Base-by-base conservation (phyloP, 2,797 vertebrate genomes). In the Fringilla coelebs region DNA sequence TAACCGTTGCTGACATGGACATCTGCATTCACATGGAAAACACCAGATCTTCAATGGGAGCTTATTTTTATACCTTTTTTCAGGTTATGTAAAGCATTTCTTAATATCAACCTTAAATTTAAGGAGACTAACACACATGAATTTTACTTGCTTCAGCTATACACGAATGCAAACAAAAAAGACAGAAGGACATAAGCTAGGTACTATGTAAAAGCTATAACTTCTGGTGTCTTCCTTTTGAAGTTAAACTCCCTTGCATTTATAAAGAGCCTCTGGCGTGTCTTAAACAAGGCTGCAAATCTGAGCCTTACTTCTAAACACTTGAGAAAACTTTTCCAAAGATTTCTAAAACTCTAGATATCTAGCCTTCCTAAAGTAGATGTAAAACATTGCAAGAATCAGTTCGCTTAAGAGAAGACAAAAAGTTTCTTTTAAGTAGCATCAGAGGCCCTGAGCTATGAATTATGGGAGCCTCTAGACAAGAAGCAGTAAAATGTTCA, bases 21-120 rank as follows among this genome's bases (percentile, higher is more conserved):
- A 89, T 52, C 24, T 71, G 46, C 61, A 54, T 9, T 62, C 38
- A 74, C 19, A 10, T 11, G 20, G 24, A 46, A 87, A 70, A 20
- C 13, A 24, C 16, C 1, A 7, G 22, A n/a, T 11, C 32, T 36
- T 62, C 24, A 71, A n/a, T 6, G 11, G 4, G 24, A 80, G 0
- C 31, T 48, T 38, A 10, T 22, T 67, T 87, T 43, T 28, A n/a
- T 12, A 48, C 55, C 1, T 14, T 55, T 8, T 60, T 84, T 19
- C 40, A 48, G 67, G 60, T 34, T 26, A 41, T 11, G 5, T 19
- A 71, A 83, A 85, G 9, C 5, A 49, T 66, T 66, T 73, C 14
- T 80, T 77, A 11, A 3, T 61, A 41, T 25, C 29, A 57, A 2
- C 29, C 26, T 67, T 61, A 48, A 16, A 32, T 85, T 82, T 71